Evolutionary conservation across 2,888 invertebrate species (phyloP), one percentile per base, ranked within the genome.

Genomic region (Rotaria socialis): DNA sequence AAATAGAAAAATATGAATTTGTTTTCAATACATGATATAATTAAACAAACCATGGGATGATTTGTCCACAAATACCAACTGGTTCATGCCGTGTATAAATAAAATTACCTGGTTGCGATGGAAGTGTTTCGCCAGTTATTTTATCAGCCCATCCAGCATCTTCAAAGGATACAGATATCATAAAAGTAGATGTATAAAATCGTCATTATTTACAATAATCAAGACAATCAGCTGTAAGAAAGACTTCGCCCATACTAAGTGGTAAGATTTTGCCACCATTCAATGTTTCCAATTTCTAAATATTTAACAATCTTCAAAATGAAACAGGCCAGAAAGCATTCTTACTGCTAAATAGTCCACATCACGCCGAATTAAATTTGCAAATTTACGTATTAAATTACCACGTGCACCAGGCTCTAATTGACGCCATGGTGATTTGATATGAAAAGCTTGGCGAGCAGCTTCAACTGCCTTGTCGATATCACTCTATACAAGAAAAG

Each of bases 61-160:
- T 93, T 88, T 93, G 93, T 10, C 93, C 94, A 89, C 93, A 93
- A 1, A 94, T 93, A 56, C 94, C 94, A 86, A 94, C 92, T 2
- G 94, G 93, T 89, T 94, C 93, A 89, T 92, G 92, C 52, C 93
- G 90, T 1, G 93, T 94, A 90, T 96, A 96, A 0, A 94, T 93
- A 89, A 96, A 93, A 88, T 90, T 92, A 86, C 92, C 91, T 3
- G 96, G 96, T 90, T 95, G 95, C 87, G 94, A 92, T n/a, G 95
- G 95, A 88, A 96, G 94, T 1, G 95, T 95, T 88, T 94, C 94
- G 27, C 96, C 96, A 89, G 94, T 94, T 89, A 94, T 94, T 92
- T 96, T 96, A 90, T 96, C 96, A 85, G 94, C 94, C 94, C 94
- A 95, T 52, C 96, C 95, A 87, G 95, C 95, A 90, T 94, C 67